Base-by-base conservation (phyloP, 1,140 invertebrate genomes). In the Bombus vancouverensis region DNA sequence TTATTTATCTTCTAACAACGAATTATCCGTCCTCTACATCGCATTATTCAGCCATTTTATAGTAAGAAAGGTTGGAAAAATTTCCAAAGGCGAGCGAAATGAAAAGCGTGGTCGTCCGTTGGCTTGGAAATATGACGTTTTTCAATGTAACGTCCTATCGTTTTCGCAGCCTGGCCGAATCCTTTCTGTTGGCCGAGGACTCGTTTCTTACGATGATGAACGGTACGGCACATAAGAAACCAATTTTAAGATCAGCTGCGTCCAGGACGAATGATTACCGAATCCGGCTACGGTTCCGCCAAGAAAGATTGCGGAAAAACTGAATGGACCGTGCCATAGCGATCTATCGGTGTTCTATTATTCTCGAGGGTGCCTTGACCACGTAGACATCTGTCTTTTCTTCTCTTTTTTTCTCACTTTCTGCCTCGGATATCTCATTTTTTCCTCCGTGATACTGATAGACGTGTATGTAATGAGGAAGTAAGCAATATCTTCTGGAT, bases 211-310 rank as follows among this genome's bases (percentile, higher is more conserved):
- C 53, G 86, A 88, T 85, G 88, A 90, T 72, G 82, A 83, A 89
- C 88, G 86, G 53, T 82, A 22, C 66, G 22, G 53, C 32, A 39
- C 80, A 78, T 83, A 90, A 90, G 90, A 90, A 90, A 86, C 86
- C 88, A 90, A 90, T 90, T 90, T 90, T 74, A 77, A 77, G 86
- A 88, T 90, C 89, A 90, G 89, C 88, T 86, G 89, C 83, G 83
- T 44, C 70, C 70, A 22, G 75, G 59, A 86, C 89, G 82, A 88
- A 89, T 90, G 86, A 90, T 90, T 90, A 90, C 83, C 72, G 89
- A 86, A 44, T 86, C 76, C 83, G 86, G 66, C 25, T 59, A 80
- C 65, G 70, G 81, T 89, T 85, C 80, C 82, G 88, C 73, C 18
- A 76, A 71, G 87, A 90, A 88, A 80, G 83, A 90, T 86, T 44